Conservation (phyloP, 1,140 invertebrate species). For the Ips typographus region DNA sequence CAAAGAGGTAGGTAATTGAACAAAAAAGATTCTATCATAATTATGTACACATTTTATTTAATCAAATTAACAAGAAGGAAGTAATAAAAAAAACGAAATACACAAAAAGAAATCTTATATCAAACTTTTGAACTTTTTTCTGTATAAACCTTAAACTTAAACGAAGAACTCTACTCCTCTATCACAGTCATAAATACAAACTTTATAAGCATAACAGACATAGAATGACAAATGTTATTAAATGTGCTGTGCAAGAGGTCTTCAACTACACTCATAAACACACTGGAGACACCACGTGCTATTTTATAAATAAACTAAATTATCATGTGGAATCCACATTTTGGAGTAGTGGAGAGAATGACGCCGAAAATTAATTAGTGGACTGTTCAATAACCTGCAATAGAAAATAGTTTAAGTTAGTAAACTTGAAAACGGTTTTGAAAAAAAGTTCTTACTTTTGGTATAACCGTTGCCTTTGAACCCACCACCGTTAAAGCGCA, state of each 20-base stretch:
- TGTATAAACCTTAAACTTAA: conserved; percentile 9
- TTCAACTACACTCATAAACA: conserved; percentile 2
- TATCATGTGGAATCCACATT: conserved; percentile 9
- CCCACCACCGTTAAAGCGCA: conserved; percentile 35
- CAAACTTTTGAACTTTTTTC: not conserved
- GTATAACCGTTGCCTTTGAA: conserved; percentile 38
- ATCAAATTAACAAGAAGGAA: no score
- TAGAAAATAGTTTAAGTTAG: not conserved
- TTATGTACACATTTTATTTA: no score
- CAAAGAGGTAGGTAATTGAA: no score
- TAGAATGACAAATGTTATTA: conserved; percentile 11
- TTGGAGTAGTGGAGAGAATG: not conserved
- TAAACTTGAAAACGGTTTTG: not conserved
- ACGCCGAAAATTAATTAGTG: not conserved
- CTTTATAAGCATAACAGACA: conserved; percentile 25
- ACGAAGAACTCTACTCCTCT: conserved; percentile 21
- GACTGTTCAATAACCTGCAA: conserved; percentile 17
- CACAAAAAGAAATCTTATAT: no score
- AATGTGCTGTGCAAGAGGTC: not conserved
- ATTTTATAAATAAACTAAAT: conserved; percentile 1
- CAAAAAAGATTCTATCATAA: no score
- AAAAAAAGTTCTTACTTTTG: conserved; percentile 24
- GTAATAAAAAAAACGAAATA: no score
- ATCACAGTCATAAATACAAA: conserved; percentile 30
- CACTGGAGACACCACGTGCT: not conserved